Base-by-base conservation (phyloP, 92 coral and sea anemone genomes). In the Blastomussa wellsi region DNA sequence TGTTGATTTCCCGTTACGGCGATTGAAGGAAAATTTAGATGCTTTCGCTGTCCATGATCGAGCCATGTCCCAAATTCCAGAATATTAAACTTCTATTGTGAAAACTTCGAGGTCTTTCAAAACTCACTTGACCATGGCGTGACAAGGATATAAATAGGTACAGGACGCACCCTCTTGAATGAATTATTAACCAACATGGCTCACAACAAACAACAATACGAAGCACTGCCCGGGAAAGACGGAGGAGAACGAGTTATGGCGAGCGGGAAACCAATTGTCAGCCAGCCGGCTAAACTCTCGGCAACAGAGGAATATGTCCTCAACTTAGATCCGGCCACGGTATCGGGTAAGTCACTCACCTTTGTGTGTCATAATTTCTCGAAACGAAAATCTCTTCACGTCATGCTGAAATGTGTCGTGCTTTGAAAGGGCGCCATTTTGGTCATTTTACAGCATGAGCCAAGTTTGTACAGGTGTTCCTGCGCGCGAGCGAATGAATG, bases 281-380 rank as follows among this genome's bases (percentile, higher is more conserved):
- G 69, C 66, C 95, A 94, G 88, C 95, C 94, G 0, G 44, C 78
- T 29, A 84, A 90, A 59, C 90, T 91, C 0, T 73, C 90, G 1
- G 90, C 87, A 28, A 93, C 95, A 20, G 98, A 94, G 44, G 92
- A 94, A 12, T 94, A 94, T 53, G 98, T 94, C 7, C 76, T 94
- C 32, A 92, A 94, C 81, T 73, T 94, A 20, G 95, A 94, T 69
- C 98, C 95, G 17, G 84, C 78, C n/a, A 52, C 82, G 0, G 95
- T 94, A 19, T 53, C 89, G 41, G 87, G 98, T 94, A 86, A 92
- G 92, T 35, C n/a, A n/a, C n/a, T 53, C 24, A 11, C 49, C 33
- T 51, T 70, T 1, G 7, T 10, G 28, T 70, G 15, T 13, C 7
- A 33, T 70, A 8, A 70, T 70, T 70, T 70, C 24, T 12, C 7